phyloP scores from a whole-genome alignment of 2,888 invertebrate genomes.

The Polia nebulosa region DNA sequence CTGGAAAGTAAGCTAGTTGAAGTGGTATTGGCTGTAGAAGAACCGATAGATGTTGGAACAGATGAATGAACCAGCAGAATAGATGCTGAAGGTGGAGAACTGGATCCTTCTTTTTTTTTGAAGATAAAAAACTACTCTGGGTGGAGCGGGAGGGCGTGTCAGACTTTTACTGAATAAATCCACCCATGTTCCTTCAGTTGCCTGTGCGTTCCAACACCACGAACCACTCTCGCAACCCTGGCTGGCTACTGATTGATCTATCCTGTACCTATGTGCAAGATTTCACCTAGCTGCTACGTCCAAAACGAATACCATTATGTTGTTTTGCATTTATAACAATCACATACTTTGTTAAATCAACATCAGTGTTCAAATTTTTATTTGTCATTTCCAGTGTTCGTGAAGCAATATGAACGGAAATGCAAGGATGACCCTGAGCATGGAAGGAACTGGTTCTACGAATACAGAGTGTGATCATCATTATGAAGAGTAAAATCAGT shows the following conservation, averaged over 20 bases:
- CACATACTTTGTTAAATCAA: neutral
- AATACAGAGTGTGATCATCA: conserved; percentile 73
- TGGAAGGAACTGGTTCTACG: conserved; percentile 82
- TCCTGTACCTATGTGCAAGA: too few species aligned
- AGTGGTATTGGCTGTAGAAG: neutral
- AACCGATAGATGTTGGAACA: neutral
- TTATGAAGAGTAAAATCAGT: conserved; percentile 11
- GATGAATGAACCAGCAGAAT: neutral
- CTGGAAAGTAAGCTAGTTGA: neutral
- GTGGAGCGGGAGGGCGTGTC: too few species aligned
- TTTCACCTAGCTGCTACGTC: neutral
- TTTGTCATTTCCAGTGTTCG: conserved; percentile 80
- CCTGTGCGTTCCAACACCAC: too few species aligned
- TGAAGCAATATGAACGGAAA: conserved; percentile 76
- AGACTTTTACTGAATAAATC: too few species aligned
- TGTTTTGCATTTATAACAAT: neutral
- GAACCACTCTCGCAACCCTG: too few species aligned
- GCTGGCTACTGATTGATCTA: too few species aligned
- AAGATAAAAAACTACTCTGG: too few species aligned
- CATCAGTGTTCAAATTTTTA: neutral
- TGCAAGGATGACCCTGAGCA: conserved; percentile 77
- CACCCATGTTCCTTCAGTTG: too few species aligned
- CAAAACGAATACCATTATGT: neutral
- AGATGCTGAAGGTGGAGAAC: neutral
- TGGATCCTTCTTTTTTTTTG: too few species aligned